phyloP scores from a whole-genome alignment of 2,888 invertebrate species.

The Lottia gigantea region DNA sequence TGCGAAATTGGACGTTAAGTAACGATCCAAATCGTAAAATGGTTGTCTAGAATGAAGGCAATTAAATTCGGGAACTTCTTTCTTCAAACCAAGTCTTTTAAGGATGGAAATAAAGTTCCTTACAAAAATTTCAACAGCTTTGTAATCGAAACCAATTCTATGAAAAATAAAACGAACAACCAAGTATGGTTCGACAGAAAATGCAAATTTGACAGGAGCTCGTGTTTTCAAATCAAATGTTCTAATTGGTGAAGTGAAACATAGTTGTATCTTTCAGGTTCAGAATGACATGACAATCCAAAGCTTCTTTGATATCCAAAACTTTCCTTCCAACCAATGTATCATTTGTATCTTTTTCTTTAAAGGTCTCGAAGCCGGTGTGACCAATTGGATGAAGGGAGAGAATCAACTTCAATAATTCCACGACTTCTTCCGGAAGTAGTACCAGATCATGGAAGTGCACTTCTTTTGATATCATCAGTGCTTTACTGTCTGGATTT shows the following conservation, averaged over 20 bases:
- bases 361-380: not conserved
- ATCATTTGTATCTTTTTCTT: not conserved
- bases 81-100: not conserved
- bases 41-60: not conserved
- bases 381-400: not conserved
- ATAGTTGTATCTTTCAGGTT: not conserved
- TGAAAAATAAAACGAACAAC: not conserved
- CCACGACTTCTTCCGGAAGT: not conserved
- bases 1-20: not conserved
- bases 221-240: not conserved
- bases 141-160: not conserved
- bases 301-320: not conserved
- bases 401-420: not conserved
- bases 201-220: not conserved
- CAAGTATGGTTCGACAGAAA: not conserved
- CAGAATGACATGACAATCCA: not conserved
- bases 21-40: not conserved
- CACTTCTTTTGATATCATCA: not conserved
- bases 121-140: not conserved
- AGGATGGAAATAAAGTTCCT: not conserved
- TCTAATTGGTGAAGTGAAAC: not conserved
- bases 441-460: not conserved
- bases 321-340: not conserved
- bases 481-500: not conserved
- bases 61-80: not conserved